Evolutionary conservation across 2,888 invertebrate species (phyloP).

Genomic region (Tanypteryx hageni): DNA sequence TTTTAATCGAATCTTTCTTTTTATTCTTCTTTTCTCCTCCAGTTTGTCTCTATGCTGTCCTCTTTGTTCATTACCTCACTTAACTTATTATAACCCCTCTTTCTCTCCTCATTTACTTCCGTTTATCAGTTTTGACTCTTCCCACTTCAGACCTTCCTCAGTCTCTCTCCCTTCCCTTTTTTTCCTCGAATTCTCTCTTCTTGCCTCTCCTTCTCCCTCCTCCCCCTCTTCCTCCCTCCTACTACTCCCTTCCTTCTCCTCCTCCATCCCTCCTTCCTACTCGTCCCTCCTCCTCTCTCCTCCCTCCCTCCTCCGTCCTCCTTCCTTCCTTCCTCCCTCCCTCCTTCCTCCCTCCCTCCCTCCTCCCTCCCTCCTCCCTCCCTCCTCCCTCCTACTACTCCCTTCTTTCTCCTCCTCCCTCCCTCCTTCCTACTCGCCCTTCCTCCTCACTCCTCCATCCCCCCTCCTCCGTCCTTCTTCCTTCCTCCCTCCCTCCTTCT

Average conservation of each 20-base stretch:
- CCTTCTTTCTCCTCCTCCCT: not conserved
- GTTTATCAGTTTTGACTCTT: too few species aligned
- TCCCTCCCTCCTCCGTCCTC: not conserved
- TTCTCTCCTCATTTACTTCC: not conserved
- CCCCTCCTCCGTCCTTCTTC: not conserved
- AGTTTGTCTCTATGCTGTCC: not conserved
- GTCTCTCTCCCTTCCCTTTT: too few species aligned
- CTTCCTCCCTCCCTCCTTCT: not conserved
- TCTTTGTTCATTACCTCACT: not conserved
- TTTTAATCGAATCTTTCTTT: not conserved
- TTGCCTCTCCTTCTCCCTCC: not conserved
- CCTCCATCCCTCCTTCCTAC: not conserved
- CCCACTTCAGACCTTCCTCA: too few species aligned
- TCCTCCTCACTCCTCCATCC: not conserved
- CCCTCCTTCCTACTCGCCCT: not conserved
- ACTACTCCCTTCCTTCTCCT: not conserved
- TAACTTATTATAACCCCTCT: not conserved
- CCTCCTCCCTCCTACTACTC: not conserved
- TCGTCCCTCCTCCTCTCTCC: too few species aligned
- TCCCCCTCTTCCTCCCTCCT: not conserved
- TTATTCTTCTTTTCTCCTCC: not conserved
- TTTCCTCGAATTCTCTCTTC: too few species aligned
- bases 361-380: not conserved
- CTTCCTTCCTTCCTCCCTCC: not conserved
- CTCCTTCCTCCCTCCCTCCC: not conserved